Conservation (phyloP, 2,797 vertebrate species). For the Eutrigla gurnardus region DNA sequence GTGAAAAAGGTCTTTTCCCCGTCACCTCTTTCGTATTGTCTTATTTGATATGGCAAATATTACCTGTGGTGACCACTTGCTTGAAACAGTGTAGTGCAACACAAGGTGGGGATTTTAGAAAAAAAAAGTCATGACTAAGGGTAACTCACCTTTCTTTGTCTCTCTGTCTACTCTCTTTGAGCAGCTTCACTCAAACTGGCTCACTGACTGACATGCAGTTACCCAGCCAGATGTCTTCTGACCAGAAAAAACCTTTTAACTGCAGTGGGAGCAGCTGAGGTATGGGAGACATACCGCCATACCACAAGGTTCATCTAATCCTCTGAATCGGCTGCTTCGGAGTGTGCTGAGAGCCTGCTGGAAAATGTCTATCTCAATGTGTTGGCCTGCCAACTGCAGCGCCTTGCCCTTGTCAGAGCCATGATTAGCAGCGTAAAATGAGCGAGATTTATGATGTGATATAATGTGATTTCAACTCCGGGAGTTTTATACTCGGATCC, state of each 20-base stretch:
- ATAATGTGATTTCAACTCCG: conserved; percentile 49
- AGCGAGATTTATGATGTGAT: conserved; percentile 72
- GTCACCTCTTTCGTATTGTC: conserved; percentile 15
- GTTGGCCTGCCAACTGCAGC: conserved; percentile 49
- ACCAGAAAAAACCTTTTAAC: conserved; percentile 30
- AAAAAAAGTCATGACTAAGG: not conserved
- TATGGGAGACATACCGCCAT: conserved; percentile 35
- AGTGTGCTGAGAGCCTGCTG: conserved; percentile 47
- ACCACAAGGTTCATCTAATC: conserved; percentile 57
- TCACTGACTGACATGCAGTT: conserved; percentile 6
- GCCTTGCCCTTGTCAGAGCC: conserved; percentile 36
- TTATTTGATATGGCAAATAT: conserved; percentile 18
- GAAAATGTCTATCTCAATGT: conserved; percentile 60
- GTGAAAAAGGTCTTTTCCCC: not conserved
- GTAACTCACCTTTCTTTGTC: not conserved
- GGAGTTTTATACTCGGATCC: conserved; percentile 23
- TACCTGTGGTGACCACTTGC: not conserved
- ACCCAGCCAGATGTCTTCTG: conserved; percentile 19
- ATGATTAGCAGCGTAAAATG: conserved; percentile 53
- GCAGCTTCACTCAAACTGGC: conserved; percentile 1
- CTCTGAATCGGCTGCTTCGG: conserved; percentile 45
- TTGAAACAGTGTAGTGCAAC: conserved; percentile 10
- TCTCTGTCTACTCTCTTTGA: conserved; percentile 2
- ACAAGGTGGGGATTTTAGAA: not conserved
- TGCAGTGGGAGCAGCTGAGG: conserved; percentile 31